Base-by-base conservation (phyloP, 2,797 vertebrate genomes). In the Dendrocincla fuliginosa region DNA sequence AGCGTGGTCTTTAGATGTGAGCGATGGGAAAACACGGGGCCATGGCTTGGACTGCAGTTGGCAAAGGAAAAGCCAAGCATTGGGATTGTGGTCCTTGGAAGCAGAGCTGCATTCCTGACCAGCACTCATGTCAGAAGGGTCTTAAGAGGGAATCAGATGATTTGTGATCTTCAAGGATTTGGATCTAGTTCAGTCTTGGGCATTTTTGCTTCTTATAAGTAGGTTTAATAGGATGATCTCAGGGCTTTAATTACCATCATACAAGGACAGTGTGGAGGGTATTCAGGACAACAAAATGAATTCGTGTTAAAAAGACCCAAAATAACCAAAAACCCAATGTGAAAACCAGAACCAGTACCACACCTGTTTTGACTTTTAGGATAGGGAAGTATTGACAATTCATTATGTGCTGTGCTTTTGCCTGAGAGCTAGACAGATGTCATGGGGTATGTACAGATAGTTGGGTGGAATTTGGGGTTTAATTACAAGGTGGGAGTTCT, bases 11-110 rank as follows among this genome's bases (percentile, higher is more conserved):
- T n/a, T 4, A 4, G 4, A 0, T 28, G 49, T 2, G 27, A 64
- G 46, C 1, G 0, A 1, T 10, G 37, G 39, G 27, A 22, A 41
- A 59, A 15, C 9, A 9, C 1, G 3, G 32, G 37, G n/a, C 27
- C 0, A 1, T 9, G 24, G 32, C 71, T 20, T 39, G 15, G 7
- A 3, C 6, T 49, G 55, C 23, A 13, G 16, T 2, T 37, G 63
- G 17, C 19, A 64, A 19, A 52, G 73, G 7, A 24, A 25, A 14
- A 13, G 14, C 30, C 27, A 32, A 61, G 46, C 30, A 2, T 0
- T 28, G 52, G 3, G 9, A 7, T 20, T 28, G 13, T 28, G 53
- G n/a, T n/a, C 27, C 52, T 61, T 37, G 35, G 11, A 60, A 63
- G 22, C 6, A 10, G 52, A 65, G 42, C 39, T 79, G 52, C 5